These are phyloP conservation scores for Ophioninae sp. DNA, from an alignment of 2,888 invertebrate species.

Conservation along the genomic window DNA sequence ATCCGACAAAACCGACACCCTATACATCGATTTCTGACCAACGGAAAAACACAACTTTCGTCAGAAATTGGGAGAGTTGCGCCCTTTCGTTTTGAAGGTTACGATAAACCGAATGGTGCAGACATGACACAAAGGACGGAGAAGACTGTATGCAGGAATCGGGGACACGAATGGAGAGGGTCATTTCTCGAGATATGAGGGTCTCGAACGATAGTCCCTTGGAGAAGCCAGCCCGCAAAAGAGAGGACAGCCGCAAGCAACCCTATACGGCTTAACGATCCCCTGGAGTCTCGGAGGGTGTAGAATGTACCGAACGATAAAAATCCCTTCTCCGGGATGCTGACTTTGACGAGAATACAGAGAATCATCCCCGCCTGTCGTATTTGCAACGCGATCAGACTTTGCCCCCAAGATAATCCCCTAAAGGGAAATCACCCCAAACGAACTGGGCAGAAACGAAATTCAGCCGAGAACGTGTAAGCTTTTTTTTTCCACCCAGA, in stretches of 20 bases:
- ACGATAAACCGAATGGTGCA: constrained; percentile 16
- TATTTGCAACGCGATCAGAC: background rate
- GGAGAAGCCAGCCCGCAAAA: constrained; percentile 25
- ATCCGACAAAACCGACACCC: background rate
- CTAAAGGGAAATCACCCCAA: constrained; percentile 11
- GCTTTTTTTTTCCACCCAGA: background rate
- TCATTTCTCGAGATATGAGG: constrained; percentile 34
- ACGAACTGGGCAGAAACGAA: background rate
- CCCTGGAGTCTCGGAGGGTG: constrained; percentile 37
- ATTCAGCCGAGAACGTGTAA: background rate
- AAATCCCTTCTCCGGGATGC: constrained; percentile 36
- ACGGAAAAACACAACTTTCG: background rate
- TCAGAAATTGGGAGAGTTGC: background rate
- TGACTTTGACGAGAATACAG: constrained; percentile 22
- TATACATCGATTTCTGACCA: background rate
- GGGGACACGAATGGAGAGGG: constrained; percentile 6
- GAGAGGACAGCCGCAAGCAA: constrained; percentile 29
- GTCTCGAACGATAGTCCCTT: constrained; percentile 34
- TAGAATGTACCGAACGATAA: constrained; percentile 39
- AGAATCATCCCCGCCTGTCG: background rate
- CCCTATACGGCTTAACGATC: constrained; percentile 35
- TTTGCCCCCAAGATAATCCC: background rate
- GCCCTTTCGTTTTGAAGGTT: constrained; percentile 17
- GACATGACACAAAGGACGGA: background rate
- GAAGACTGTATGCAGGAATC: background rate